Evolutionary conservation across 2,888 invertebrate genomes (phyloP), one percentile per base, ranked within the genome.

Genomic region (Polyommatus iphigenia): DNA sequence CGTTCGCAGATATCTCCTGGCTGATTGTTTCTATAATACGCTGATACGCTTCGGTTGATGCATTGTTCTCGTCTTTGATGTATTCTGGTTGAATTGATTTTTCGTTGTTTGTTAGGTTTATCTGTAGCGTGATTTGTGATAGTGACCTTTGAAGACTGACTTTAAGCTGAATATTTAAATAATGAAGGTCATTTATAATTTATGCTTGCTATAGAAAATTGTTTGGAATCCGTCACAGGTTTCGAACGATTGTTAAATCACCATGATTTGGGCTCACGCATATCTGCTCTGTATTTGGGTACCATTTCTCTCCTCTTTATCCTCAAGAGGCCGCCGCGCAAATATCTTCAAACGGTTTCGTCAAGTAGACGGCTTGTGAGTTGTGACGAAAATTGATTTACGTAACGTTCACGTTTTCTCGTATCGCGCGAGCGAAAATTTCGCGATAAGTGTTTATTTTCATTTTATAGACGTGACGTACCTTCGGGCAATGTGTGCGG

Each of bases 1-100:
- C 81, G 82, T 24, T 79, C 67, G 50, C 77, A 72, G 5, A 75
- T 75, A 75, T 73, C 73, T 41, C 20, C 24, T 18, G 54, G 50
- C 50, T 75, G 75, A 75, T 75, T 50, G 67, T 67, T 67, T 67
- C 67, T 32, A 67, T 67, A 67, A 29, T 67, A 67, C 15, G 67
- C 67, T 67, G 67, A 67, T 67, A 67, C 67, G 67, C 29, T 18
- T 29, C 67, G 29, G 18, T 67, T 32, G 67, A 18, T 67, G 15
- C 29, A 67, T 67, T 67, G 67, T 67, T 67, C 18, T 67, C 15
- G 15, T 67, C 29, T 32, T 67, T 67, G 29, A 67, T 67, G 29
- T 32, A 29, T 67, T 67, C 29, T 67, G 67, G 29, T 67, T 67
- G 8, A 67, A 67, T 67, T 32, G 67, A 32, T 67, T 15, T 32